These are phyloP conservation scores for Stenolophus ochropezus DNA, from an alignment of 2,888 invertebrate species.

Conservation along the genomic window DNA sequence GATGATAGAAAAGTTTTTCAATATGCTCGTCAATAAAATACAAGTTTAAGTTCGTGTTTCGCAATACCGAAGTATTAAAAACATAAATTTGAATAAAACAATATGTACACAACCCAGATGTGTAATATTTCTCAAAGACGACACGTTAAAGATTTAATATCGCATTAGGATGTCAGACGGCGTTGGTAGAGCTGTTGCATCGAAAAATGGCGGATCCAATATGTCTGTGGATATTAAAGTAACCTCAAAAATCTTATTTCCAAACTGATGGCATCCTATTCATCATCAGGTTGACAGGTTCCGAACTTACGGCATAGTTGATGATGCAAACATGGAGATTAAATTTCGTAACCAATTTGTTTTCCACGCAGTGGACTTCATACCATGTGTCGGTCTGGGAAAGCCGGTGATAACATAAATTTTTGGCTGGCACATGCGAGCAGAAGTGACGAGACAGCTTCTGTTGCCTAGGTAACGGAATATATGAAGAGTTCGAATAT, in stretches of 20 bases:
- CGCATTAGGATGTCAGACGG: conserved; percentile 9
- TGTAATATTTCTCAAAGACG: conserved; percentile 10
- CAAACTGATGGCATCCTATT: conserved; percentile 50
- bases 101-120: conserved; percentile 34
- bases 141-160: conserved; percentile 40
- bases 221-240: conserved; percentile 46
- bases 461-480: conserved; percentile 37
- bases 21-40: conserved; percentile 9
- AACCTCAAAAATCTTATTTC: conserved; percentile 54
- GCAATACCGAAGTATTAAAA: conserved; percentile 24
- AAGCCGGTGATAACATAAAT: conserved; percentile 33
- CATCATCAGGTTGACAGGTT: conserved; percentile 53
- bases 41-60: background rate
- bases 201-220: conserved; percentile 45
- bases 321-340: conserved; percentile 56
- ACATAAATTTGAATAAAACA: conserved; percentile 43
- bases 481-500: conserved; percentile 46
- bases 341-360: conserved; percentile 54
- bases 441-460: conserved; percentile 15
- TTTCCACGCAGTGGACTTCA: conserved; percentile 39
- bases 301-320: conserved; percentile 53
- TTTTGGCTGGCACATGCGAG: conserved; percentile 21
- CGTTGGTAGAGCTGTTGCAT: background rate
- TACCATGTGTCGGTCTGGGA: background rate
- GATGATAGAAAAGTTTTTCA: conserved; percentile 30